Conservation (phyloP, 1,140 invertebrate species). For the Saxidomus purpurata region DNA sequence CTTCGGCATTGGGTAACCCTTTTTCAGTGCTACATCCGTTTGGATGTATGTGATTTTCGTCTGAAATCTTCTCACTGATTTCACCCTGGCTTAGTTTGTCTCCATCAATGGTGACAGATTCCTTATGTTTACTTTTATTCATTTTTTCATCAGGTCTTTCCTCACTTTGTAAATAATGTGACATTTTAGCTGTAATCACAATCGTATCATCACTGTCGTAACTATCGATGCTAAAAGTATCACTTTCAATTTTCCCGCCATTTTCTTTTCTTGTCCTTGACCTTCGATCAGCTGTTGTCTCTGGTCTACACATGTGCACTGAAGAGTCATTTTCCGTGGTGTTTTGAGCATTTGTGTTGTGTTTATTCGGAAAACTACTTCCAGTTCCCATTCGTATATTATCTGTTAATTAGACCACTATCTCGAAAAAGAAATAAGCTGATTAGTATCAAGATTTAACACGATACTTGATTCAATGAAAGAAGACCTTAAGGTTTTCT, state of each 20-base stretch:
- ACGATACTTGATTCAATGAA: too few species aligned
- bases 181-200: not conserved
- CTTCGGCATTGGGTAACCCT: not conserved
- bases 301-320: too few species aligned
- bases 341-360: not conserved
- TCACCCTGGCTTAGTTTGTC: not conserved
- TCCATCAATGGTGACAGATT: not conserved
- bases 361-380: not conserved
- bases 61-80: not conserved
- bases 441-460: too few species aligned
- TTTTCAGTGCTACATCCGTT: conserved; percentile 41
- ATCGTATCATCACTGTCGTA: not conserved
- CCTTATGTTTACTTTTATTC: too few species aligned
- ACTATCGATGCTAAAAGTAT: not conserved
- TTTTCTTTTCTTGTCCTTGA: conserved; percentile 6
- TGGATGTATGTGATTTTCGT: not conserved
- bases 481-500: too few species aligned
- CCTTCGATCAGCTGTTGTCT: not conserved
- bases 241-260: not conserved
- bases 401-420: not conserved
- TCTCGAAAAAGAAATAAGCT: not conserved
- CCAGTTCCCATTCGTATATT: not conserved
- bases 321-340: not conserved
- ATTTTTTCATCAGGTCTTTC: not conserved
- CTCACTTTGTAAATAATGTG: not conserved